phyloP scores from a whole-genome alignment of 2,113 vertebrate species.

The Leucopsar rothschildi region DNA sequence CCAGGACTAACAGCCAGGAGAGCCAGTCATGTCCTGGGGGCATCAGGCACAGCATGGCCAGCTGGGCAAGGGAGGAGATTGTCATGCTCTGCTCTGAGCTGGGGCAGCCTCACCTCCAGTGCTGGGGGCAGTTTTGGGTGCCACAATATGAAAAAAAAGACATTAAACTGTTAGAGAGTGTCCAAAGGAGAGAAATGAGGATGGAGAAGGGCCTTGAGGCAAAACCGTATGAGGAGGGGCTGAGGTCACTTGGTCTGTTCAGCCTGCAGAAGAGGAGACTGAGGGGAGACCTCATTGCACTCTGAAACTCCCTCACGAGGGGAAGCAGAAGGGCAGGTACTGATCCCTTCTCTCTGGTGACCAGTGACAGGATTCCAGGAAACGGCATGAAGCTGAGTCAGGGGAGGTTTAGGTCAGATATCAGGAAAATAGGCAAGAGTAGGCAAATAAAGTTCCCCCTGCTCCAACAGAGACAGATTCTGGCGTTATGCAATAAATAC shows the following conservation, averaged over 20 bases:
- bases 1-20: not conserved
- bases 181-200: not conserved
- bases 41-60: fast-evolving
- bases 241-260: not conserved
- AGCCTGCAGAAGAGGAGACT: not conserved
- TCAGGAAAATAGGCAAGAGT: not conserved
- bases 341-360: fast-evolving
- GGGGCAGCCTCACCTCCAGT: fast-evolving
- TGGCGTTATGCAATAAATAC: not conserved
- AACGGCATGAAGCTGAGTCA: not conserved
- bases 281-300: not conserved
- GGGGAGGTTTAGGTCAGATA: not conserved
- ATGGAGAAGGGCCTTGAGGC: not conserved
- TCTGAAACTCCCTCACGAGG: fast-evolving
- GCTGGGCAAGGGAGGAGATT: fast-evolving
- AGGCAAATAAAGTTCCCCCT: not conserved
- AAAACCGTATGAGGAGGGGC: fast-evolving
- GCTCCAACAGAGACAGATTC: not conserved
- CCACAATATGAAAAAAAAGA: not conserved
- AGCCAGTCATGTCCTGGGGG: fast-evolving
- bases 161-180: not conserved
- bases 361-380: not conserved
- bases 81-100: not conserved
- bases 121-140: not conserved
- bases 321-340: not conserved